Evolutionary conservation across 1,140 invertebrate genomes (phyloP), one percentile per base, ranked within the genome.

Genomic region (Zaprionus taronus): DNA sequence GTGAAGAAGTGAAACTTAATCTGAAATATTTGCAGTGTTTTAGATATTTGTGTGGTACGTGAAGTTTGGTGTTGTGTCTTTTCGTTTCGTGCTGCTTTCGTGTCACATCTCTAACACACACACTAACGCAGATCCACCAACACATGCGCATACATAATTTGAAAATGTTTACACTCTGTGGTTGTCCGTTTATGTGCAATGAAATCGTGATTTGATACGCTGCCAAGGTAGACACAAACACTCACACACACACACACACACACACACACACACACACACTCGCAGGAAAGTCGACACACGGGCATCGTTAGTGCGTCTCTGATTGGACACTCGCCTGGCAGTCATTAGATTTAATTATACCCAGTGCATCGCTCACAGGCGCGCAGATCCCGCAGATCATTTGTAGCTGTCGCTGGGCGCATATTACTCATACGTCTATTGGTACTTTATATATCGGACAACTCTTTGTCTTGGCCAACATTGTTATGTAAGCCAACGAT

Each of bases 271-370:
- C 26, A 26, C 28, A 24, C 26, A 56, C 57, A 69, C 55, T 36
- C 28, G 55, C 31, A 4, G 38, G 4, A 2, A n/a, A 41, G 5
- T 41, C 38, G 14, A 31, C 24, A 22, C 24, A 15, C 38, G 38
- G n/a, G 41, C 41, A 44, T 44, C 41, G 41, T 44, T 44, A 44
- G 41, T 44, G n/a, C 41, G 41, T 44, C 41, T 47, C 36, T 36
- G 34, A 64, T 17, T 53, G 69, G 17, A 62, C 34, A 64, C 20
- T 66, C 57, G 47, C 22, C 69, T 68, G 68, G 24, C 49, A 58
- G 57, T 68, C 74, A 81, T 87, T 89, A 58, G 38, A 90, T 80
- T 90, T 80, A 89, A 89, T 89, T 87, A 84, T 74, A 65, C 80
- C 66, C 80, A 73, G 80, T 83, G 77, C 68, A 72, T 57, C 58